A percentile compares a stretch with the other conserved stretches of the same genome.
Evolutionary conservation across 2,113 vertebrate genomes (phyloP).

Genomic region (Oceanites oceanicus): DNA sequence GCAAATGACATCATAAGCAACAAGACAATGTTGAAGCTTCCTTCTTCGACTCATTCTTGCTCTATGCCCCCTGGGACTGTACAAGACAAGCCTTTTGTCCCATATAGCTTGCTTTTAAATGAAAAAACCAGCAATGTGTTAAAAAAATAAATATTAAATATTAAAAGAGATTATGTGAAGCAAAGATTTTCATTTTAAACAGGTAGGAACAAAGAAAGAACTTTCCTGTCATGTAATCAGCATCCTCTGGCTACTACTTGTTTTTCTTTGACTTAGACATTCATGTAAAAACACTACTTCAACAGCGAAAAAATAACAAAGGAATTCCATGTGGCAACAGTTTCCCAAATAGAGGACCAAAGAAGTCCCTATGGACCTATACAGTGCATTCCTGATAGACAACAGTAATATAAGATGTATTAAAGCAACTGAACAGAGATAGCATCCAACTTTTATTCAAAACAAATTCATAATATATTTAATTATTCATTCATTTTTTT

Average conservation of each 20-base stretch:
- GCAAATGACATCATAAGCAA: background rate
- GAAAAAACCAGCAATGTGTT: background rate
- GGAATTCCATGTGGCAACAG: accelerated
- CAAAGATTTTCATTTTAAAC: background rate
- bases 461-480: background rate
- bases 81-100: background rate
- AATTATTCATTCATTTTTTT: background rate
- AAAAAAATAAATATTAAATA: background rate
- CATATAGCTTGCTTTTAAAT: background rate
- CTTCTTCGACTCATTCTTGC: accelerated
- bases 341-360: background rate
- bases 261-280: background rate
- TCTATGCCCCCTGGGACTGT: background rate
- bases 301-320: background rate
- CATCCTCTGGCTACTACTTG: background rate
- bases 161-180: background rate
- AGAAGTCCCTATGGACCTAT: background rate
- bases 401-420: background rate
- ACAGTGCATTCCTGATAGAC: background rate
- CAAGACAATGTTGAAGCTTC: background rate
- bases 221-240: background rate
- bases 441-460: background rate
- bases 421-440: background rate
- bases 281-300: background rate
- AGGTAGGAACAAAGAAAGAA: background rate